Conservation (phyloP, 2,888 invertebrate species). For the Spisula subtruncata region DNA sequence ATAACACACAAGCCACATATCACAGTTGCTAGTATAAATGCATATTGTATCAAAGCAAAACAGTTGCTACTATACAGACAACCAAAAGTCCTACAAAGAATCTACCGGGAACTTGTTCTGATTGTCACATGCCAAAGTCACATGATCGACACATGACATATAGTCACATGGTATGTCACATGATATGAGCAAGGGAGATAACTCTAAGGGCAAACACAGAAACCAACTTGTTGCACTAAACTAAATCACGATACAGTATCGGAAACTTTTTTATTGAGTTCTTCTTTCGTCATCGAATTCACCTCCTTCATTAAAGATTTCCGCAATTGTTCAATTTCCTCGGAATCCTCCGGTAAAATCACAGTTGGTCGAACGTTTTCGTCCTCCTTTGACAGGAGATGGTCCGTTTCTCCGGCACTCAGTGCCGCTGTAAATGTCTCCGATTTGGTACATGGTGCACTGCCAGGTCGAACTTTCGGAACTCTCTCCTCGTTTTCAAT, state of each 20-base stretch:
- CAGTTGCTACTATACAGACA: too few relatives aligned
- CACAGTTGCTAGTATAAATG: too few relatives aligned
- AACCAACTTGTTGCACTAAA: not conserved
- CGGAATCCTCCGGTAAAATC: conserved; percentile 74
- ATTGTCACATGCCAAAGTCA: too few relatives aligned
- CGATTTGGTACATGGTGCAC: conserved; percentile 83
- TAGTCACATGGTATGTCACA: too few relatives aligned
- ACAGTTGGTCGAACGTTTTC: conserved; percentile 73
- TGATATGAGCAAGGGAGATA: too few relatives aligned
- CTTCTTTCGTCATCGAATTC: conserved; percentile 72
- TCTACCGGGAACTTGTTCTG: too few relatives aligned
- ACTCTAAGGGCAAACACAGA: not conserved
- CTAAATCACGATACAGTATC: conserved; percentile 63
- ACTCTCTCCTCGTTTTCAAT: conserved; percentile 66
- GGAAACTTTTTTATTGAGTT: conserved; percentile 59
- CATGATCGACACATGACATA: not conserved
- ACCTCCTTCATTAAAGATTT: conserved; percentile 74
- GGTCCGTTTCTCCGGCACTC: conserved; percentile 81
- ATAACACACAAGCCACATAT: too few relatives aligned
- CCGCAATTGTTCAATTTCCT: conserved; percentile 76
- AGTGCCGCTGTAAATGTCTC: conserved; percentile 79
- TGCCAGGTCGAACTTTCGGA: conserved; percentile 81
- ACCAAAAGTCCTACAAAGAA: too few relatives aligned
- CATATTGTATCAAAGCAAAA: too few relatives aligned
- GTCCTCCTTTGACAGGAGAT: conserved; percentile 63